A percentile compares a stretch with the other conserved stretches of the same genome.
Evolutionary conservation across 2,797 vertebrate genomes (phyloP).

Genomic region (Lithobates pipiens): DNA sequence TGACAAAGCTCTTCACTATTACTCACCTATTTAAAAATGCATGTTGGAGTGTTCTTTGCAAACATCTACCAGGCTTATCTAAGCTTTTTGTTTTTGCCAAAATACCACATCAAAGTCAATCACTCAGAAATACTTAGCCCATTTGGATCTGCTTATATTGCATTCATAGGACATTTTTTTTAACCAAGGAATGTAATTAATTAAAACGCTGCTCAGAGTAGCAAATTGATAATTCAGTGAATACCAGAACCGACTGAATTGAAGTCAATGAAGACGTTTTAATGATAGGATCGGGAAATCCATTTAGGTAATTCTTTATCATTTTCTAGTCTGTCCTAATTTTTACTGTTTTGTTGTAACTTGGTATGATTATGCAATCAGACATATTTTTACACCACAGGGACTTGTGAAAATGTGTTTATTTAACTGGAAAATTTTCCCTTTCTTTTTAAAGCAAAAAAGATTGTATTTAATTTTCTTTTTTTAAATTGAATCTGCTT

Average conservation of each 20-base stretch:
- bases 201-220: not conserved
- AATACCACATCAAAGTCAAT: conserved; percentile 6
- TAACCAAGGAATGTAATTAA: not conserved
- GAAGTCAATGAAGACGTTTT: not conserved
- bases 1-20: not conserved
- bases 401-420: not conserved
- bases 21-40: conserved; percentile 7
- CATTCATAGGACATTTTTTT: not conserved
- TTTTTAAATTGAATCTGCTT: no score
- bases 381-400: not conserved
- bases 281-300: not conserved
- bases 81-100: conserved; percentile 9
- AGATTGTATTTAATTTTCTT: no score
- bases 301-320: not conserved
- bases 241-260: not conserved
- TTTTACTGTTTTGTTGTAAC: not conserved
- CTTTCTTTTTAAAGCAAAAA: no score
- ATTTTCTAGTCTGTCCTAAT: not conserved
- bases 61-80: not conserved
- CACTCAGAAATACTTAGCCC: conserved; percentile 7
- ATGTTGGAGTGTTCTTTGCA: not conserved
- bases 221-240: not conserved
- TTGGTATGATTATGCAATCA: not conserved
- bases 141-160: conserved; percentile 5
- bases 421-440: no score